Evolutionary conservation across 64 coral and sea anemone genomes (phyloP), one percentile per base, ranked within the genome.

Genomic region (Montipora sp.): DNA sequence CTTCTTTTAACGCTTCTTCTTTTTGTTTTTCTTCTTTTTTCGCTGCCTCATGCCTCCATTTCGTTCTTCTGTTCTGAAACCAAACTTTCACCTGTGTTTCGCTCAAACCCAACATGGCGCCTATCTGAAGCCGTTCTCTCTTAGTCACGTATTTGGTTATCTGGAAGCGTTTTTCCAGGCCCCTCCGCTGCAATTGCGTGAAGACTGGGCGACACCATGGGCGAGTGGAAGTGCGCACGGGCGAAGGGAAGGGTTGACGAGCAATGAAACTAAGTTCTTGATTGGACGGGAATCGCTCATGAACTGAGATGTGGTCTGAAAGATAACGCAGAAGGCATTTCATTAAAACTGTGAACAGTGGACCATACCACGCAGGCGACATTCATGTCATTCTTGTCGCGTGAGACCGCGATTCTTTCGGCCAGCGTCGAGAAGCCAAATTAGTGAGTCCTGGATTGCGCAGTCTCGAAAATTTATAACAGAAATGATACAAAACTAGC

Each of bases 11-110:
- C 7, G 44, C 18, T 70, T 71, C 27, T 48, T 93, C 91, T 44
- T 79, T 88, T 13, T 77, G 59, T 23, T 88, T 86, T 45, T 67
- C 59, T 55, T 93, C 91, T 48, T 88, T 93, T 48, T 57, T 70
- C 60, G 82, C 82, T 71, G 82, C 82, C 23, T 93, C 91, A 10
- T 93, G 91, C 4, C 91, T 81, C 91, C 91, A 93, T 70, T 93
- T 93, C 15, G 91, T 93, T 20, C 91, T 66, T 72, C 91, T 78
- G 48, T 93, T 93, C 48, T 93, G 91, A 48, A 93, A 93, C 91
- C 91, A 93, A 9, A 93, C 91, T 79, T 93, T 93, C 0, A 93
- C 91, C 59, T 93, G 91, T 36, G 91, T 93, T 80, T 93, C 91
- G 3, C 83, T 88, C 66, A 93, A 78, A 11, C 91, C 91, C 71